Conservation (phyloP, 2,888 invertebrate genomes). For the Cyclophora albipunctata region DNA sequence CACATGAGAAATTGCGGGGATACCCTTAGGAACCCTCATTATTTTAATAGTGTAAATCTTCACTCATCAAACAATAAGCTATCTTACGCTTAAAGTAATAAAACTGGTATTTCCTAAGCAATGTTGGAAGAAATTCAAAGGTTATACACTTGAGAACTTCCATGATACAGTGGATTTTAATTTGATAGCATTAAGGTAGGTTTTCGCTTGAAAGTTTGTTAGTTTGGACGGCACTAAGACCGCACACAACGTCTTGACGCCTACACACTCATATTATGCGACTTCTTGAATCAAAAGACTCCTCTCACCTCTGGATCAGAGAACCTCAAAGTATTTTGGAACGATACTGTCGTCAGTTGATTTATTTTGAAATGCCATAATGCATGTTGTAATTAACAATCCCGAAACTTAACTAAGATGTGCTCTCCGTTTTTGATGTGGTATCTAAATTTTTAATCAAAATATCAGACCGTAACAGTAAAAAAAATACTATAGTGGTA, state of each 20-base stretch:
- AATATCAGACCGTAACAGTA: no score
- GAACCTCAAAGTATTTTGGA: neutral
- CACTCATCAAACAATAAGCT: slow-evolving; percentile 20
- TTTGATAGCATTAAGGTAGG: slow-evolving; percentile 3
- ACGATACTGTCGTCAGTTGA: neutral
- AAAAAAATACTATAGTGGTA: no score
- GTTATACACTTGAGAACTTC: slow-evolving; percentile 9
- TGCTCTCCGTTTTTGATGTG: no score
- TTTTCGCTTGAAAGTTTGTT: slow-evolving; percentile 7
- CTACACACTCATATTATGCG: slow-evolving; percentile 50
- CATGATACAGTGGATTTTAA: slow-evolving; percentile 13
- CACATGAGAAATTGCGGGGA: slow-evolving; percentile 66
- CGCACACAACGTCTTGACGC: slow-evolving; percentile 56
- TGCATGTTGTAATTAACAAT: slow-evolving; percentile 5
- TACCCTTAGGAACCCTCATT: slow-evolving; percentile 65
- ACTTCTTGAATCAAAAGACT: slow-evolving; percentile 32
- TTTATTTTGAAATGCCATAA: no score
- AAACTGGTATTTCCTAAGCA: slow-evolving; percentile 23
- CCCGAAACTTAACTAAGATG: no score
- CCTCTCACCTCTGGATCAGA: slow-evolving; percentile 2
- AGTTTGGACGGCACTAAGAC: slow-evolving; percentile 47
- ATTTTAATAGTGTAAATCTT: slow-evolving; percentile 64
- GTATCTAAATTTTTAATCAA: no score
- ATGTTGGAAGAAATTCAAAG: slow-evolving; percentile 11
- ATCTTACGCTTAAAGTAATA: slow-evolving; percentile 14